Base-by-base conservation (phyloP, 2,888 invertebrate genomes). In the Leptura quadrifasciata region DNA sequence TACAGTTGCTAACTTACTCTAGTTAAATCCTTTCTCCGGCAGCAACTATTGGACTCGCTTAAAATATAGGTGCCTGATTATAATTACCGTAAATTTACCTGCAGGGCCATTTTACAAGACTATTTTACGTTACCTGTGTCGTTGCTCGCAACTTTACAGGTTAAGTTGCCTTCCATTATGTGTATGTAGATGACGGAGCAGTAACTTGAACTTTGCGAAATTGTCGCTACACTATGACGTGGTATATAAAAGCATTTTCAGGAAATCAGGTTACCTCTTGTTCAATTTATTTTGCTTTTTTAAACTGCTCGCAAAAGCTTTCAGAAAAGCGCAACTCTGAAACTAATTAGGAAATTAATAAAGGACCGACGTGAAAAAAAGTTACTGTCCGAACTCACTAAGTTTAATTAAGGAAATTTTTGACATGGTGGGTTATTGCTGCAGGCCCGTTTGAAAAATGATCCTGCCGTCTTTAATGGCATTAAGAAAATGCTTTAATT, bases 331-430 rank as follows among this genome's bases (percentile, higher is more conserved):
- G 74, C 74, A 76, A 75, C 76, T 77, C 75, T 35, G 54, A 75
- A 79, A 80, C 77, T 80, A 80, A 80, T 80, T 80, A 80, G 77
- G 74, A 77, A 80, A 79, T 80, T 79, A 80, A 77, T 80, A 80
- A 79, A 73, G 77, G 77, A 77, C 71, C 76, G 76, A 73, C 77
- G 72, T 47, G 74, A 57, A 79, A 80, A 80, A 78, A 79, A 76
- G 67, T 74, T 76, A 76, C 73, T 76, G 79, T 79, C 79, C 80
- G 75, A 80, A 80, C 79, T 72, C 72, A 75, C n/a, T 61, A 52
- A 78, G 78, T 78, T 80, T 83, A 81, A 83, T 81, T 79, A 81
- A 80, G 79, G 78, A 79, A 76, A 81, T 79, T 81, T 82, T 81
- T 80, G 82, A 80, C 79, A 76, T 75, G 73, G 70, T 68, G 71